Conservation (phyloP, 30 jellyfish, hydroid and myxozoan genomes). For the Calvadosia cruxmelitensis region DNA sequence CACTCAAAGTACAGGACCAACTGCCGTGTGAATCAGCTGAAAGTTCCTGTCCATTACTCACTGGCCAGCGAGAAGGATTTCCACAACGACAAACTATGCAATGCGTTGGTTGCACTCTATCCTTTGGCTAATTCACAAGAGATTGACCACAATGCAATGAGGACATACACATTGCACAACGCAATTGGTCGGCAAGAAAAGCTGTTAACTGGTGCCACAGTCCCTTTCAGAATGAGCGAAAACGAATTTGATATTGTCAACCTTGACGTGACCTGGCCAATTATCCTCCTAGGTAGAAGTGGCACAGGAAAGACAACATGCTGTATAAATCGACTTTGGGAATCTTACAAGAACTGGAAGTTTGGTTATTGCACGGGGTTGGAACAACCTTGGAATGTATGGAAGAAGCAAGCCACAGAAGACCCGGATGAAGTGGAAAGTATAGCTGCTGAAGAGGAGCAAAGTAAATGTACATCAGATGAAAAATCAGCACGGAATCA, state of each 20-base stretch:
- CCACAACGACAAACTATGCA: neutral
- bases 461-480: neutral
- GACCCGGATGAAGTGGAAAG: neutral
- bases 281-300: slow-evolving; percentile 76
- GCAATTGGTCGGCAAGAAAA: slow-evolving; percentile 35
- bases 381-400: neutral
- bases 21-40: neutral
- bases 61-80: neutral
- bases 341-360: slow-evolving; percentile 52
- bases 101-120: slow-evolving; percentile 6
- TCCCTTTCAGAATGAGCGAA: slow-evolving; percentile 74
- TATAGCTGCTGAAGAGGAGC: neutral
- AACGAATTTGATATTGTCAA: slow-evolving; percentile 44
- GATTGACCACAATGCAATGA: slow-evolving; percentile 41
- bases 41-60: slow-evolving; percentile 1
- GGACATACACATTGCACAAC: slow-evolving; percentile 47
- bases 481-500: too few relatives aligned
- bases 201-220: slow-evolving; percentile 20
- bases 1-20: neutral
- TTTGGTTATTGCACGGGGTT: too few relatives aligned
- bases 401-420: neutral
- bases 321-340: slow-evolving; percentile 78
- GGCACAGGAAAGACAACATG: slow-evolving; percentile 97
- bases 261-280: slow-evolving; percentile 32
- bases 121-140: slow-evolving; percentile 81